Evolutionary conservation across 2,113 vertebrate species (phyloP), one percentile per base, ranked within the genome.

Genomic region (Lynx canadensis): DNA sequence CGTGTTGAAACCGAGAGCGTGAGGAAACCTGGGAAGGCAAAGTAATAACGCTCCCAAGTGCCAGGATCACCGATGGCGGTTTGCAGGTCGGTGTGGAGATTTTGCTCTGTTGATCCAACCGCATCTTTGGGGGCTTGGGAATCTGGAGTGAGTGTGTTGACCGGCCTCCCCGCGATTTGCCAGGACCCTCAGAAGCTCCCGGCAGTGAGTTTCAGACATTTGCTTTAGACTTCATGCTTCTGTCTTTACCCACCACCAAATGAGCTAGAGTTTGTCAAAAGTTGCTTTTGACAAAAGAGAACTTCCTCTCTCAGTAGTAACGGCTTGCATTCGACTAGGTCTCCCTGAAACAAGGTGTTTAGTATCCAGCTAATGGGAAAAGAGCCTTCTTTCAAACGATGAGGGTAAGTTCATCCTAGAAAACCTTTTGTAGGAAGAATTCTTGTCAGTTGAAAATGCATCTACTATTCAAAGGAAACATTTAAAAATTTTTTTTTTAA

Each of bases 311-410:
- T 52, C 25, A 19, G 41, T 9, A 25, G 33, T 8, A 25, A 29
- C 12, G 41, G 11, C 41, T 82, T 29, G 14, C 12, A 0, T 89
- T 79, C 74, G 91, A 38, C 63, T 14, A 13, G 7, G 0, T 55
- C 79, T 48, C 0, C 60, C 76, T 36, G 33, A 78, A 36, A 16
- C 6, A 29, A 15, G 66, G 31, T 31, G 78, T 63, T 60, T 83
- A 3, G 15, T 7, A 0, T n/a, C 18, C 7, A 16, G 60, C 45
- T 71, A 14, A 8, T 15, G 55, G 23, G 0, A 16, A 0, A 4
- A 7, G 25, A 7, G 0, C 36, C 63, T 50, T 81, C 81, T 89
- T 74, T 65, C 66, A 33, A 23, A 65, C 2, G 25, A 41, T 0
- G 21, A 80, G 38, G 29, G 7, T 23, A n/a, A n/a, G 14, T 74